Base-by-base conservation (phyloP, 1,140 invertebrate species). In the Trypoxylus dichotomus region DNA sequence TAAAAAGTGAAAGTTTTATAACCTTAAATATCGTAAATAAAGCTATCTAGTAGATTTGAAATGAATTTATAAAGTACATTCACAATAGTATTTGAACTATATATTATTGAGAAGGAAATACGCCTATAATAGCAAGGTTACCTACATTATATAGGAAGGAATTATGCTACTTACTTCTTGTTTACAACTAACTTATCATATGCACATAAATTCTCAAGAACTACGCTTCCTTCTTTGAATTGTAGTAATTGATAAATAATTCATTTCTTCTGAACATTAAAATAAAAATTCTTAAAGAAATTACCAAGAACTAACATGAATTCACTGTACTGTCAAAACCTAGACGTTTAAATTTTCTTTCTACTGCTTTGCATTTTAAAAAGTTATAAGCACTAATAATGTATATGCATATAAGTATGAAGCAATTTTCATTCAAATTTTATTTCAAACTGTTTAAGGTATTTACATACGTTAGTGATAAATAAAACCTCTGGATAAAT, bases 81-180 rank as follows among this genome's bases (percentile, higher is more conserved):
- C 13, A 13, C 11, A 32, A 32, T 32, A 2, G 32, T 29, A 8
- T 68, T 68, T 24, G 24, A 68, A 24, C 21, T 24, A 15, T 24
- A 68, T 10, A 68, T 27, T 7, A 21, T 11, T 68, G 27, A 68
- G 21, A 24, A 74, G 72, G 72, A 74, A 74, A 74, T 74, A 74
- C 72, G 72, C 72, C 72, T 32, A 74, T 74, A 74, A 74, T 19
- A 42, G 72, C 72, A 74, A 74, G 72, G 72, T 74, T 74, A 74
- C 37, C n/a, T 41, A 15, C 15, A 42, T 43, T 3, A 74, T 41
- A 74, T 7, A 24, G 19, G 15, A 41, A 19, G 15, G 15, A 43
- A 74, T 41, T 74, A 74, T 24, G 37, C 10, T 41, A 74, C 72
- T 43, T 74, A 41, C 32, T 15, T 37, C 11, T 74, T 74, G 6